Evolutionary conservation across 2,113 vertebrate species (phyloP), one percentile per base, ranked within the genome.

Genomic region (Struthidea cinerea): DNA sequence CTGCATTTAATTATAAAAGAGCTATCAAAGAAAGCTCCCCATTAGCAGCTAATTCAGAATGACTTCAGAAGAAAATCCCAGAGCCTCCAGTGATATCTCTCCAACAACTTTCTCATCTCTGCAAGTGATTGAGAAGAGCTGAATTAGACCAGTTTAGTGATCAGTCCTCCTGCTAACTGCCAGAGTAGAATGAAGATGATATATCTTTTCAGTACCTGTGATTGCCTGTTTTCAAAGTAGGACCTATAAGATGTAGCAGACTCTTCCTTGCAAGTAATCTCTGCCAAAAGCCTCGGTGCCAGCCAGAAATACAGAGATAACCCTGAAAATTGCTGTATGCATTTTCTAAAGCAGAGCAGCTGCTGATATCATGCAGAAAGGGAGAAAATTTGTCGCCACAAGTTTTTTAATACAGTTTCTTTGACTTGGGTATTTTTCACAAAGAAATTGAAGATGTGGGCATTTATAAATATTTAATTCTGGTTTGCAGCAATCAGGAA

Each of bases 1-100:
- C 98, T 98, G 98, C 95, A 97, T 98, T 98, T 98, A 98, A 98
- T 98, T 98, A 98, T 98, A 98, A 98, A 96, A 98, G 96, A 93
- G 92, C 98, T 98, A 98, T 98, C 98, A 98, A 98, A 98, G 98
- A 98, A 98, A 98, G 97, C 97, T 98, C 97, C 97, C 98, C 97
- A 98, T 98, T 98, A 98, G 97, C 97, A 97, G 92, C 95, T 98
- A 98, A 98, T 98, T 98, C 97, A 98, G 97, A 98, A 97, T 91
- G 97, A 98, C 98, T 98, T 98, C 98, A 98, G 98, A 98, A 97
- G 97, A 98, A 98, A 98, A 97, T 98, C 97, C 96, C 97, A 97
- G 96, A 97, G 97, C 98, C 96, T 98, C 97, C 97, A 98, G 96
- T 97, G 96, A 96, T 97, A 96, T 96, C 95, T 92, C 94, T 97